Evolutionary conservation across 2,888 invertebrate species (phyloP).

Genomic region (Epinotia brunnichana): DNA sequence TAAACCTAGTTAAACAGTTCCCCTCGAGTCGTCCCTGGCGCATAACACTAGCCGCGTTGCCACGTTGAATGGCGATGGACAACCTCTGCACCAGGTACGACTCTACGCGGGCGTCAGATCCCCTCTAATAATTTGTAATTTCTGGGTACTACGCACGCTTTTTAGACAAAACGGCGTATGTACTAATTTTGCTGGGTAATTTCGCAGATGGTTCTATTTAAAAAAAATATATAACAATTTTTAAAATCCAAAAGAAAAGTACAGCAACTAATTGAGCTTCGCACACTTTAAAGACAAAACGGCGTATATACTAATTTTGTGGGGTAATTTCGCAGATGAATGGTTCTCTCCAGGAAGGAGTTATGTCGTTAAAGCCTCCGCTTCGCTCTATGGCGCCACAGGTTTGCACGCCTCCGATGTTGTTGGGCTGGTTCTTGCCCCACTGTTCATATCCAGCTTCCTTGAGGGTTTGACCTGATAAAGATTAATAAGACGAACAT

Average conservation of each 20-base stretch:
- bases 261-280: too few relatives aligned
- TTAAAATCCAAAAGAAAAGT: too few relatives aligned
- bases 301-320: too few relatives aligned
- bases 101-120: background rate
- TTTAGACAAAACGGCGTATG: too few relatives aligned
- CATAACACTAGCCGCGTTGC: background rate
- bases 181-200: background rate
- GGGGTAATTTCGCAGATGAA: background rate
- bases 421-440: background rate
- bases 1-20: too few relatives aligned
- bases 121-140: too few relatives aligned
- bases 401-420: background rate
- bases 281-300: too few relatives aligned
- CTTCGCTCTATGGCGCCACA: background rate
- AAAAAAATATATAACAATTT: too few relatives aligned
- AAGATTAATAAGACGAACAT: background rate
- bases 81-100: background rate
- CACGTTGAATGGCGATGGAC: background rate
- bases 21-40: too few relatives aligned
- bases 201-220: constrained; percentile 8
- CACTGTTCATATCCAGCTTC: background rate
- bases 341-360: background rate
- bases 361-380: background rate
- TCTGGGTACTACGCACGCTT: too few relatives aligned
- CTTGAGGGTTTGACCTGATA: background rate